Evolutionary conservation across 2,797 vertebrate genomes (phyloP).

Genomic region (Graptemys geographica): DNA sequence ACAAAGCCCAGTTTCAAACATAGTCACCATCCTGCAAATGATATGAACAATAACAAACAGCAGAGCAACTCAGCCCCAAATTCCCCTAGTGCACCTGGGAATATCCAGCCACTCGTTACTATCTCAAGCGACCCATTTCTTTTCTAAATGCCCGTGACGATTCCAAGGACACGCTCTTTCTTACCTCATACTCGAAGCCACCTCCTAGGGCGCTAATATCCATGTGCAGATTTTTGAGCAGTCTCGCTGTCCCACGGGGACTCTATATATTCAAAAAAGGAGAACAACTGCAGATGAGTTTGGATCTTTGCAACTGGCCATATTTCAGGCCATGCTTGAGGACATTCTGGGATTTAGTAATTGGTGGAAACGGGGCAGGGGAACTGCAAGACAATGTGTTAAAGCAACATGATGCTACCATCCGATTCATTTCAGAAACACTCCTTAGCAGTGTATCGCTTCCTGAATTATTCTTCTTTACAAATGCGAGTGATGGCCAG

Average conservation of each 20-base stretch:
- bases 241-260: conserved; percentile 66
- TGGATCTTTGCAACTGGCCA: not conserved
- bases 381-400: accelerated
- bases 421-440: not conserved
- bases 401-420: not conserved
- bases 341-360: accelerated
- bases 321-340: not conserved
- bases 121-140: not conserved
- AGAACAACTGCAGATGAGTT: accelerated
- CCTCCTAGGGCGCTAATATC: conserved; percentile 85
- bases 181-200: conserved; percentile 90
- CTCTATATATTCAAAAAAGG: conserved; percentile 64
- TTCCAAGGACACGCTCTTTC: not conserved
- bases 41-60: not conserved
- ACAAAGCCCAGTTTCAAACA: not conserved
- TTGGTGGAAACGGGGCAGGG: accelerated
- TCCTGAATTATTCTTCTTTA: not conserved
- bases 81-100: not conserved
- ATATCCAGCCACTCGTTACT: not conserved
- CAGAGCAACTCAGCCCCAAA: not conserved
- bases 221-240: conserved; percentile 88
- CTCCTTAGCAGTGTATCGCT: not conserved
- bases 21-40: not conserved
- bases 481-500: accelerated
- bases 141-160: not conserved